Base-by-base conservation (phyloP, 1,140 invertebrate species). In the Dysdera silvatica region DNA sequence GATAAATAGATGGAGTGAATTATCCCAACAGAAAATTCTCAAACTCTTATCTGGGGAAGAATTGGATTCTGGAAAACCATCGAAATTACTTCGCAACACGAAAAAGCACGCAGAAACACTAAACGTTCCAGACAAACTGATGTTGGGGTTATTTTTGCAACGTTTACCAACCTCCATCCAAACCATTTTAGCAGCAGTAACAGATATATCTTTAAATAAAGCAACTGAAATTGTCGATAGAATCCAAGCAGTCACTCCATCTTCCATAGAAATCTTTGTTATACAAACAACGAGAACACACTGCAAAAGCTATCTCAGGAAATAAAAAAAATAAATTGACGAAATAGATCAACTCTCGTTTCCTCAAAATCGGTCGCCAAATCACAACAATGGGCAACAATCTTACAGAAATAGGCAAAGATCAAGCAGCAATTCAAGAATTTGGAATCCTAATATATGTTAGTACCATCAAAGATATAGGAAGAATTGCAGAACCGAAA, bases 111-210 rank as follows among this genome's bases (percentile, higher is more conserved):
- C 23, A 14, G 31, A 35, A 56, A 10, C 35, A 3, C 33, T 41
- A 3, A 41, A 43, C 2, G 45, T 59, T n/a, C 14, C 32, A 0
- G 20, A 49, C 4, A 16, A 49, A 35, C 18, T 35, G 3, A 35
- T 48, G 31, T 8, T 59, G 8, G 20, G 49, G 18, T n/a, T 59
- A 0, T 59, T 59, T 49, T 37, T 51, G 23, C 43, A 48, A 24
- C 49, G 29, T 32, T 35, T 59, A 16, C 32, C 45, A 10, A 23
- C 41, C 14, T 57, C 29, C 2, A 20, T 45, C 6, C 41, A 57
- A 43, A 26, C 37, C 8, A 59, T 59, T 29, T 48, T 59, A 28
- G 31, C 31, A 2, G 28, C 4, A 40, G 53, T 55, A 1, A 12
- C 29, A 8, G 10, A 12, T 6, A 7, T 53, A 24, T 10, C 16